Percentiles rank a stretch among this genome's conserved stretches.
Conservation (phyloP, 1,140 invertebrate genomes). For the Xylocopa sonorina region DNA sequence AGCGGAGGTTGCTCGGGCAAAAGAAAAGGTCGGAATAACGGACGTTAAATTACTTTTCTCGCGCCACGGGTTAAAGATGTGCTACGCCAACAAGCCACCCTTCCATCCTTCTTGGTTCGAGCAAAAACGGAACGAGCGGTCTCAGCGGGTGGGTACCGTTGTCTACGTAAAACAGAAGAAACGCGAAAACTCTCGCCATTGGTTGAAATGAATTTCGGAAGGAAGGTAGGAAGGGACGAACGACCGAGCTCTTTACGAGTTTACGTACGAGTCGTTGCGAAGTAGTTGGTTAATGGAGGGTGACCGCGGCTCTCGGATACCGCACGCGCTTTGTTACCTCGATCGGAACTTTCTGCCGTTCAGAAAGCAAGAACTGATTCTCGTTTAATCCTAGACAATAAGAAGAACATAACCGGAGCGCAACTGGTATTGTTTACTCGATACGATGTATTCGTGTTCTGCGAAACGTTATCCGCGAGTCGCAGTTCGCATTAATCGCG, state of each 20-base stretch:
- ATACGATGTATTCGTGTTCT: no score
- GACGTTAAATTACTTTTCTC: conserved; percentile 32
- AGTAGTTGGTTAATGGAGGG: neutral
- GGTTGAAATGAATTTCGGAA: no score
- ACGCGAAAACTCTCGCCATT: neutral
- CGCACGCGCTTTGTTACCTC: neutral
- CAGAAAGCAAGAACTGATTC: no score
- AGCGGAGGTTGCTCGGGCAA: neutral
- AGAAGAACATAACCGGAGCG: no score
- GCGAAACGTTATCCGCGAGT: neutral
- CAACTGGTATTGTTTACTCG: no score
- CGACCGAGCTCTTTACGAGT: neutral
- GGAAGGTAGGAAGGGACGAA: neutral
- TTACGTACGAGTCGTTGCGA: neutral
- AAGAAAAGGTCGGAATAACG: conserved; percentile 5
- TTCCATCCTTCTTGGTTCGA: neutral
- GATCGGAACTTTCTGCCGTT: neutral
- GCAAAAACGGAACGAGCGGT: no score
- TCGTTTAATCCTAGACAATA: no score
- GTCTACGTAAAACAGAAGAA: neutral
- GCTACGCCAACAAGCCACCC: no score
- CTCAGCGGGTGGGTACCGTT: no score
- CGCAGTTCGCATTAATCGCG: neutral
- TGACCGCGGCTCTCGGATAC: neutral
- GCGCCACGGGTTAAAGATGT: neutral